Evolutionary conservation across 2,113 vertebrate species (phyloP), one percentile per base, ranked within the genome.

Genomic region (Zootoca vivipara): DNA sequence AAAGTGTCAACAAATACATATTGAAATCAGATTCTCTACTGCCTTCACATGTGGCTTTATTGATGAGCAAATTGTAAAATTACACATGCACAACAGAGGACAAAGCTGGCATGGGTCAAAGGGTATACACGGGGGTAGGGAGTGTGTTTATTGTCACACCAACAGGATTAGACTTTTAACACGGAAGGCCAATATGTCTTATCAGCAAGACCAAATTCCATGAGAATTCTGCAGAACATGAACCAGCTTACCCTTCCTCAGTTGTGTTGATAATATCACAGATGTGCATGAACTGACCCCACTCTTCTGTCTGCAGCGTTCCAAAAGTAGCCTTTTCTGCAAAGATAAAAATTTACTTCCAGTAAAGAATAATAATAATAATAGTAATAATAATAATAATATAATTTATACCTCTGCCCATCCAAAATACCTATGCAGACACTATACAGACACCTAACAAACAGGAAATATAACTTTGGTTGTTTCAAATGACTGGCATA

Each of bases 211-310:
- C 22, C 26, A 22, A 13, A 15, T 40, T 42, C n/a, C 30, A 15
- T 28, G 58, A 22, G 30, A 83, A 86, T 67, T 56, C 24, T 24
- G 35, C 74, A 75, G 30, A 64, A 15, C 3, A n/a, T 18, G 3
- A 33, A 40, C 26, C 26, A 64, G 84, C 97, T 97, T 91, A 97
- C 97, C 97, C 97, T 33, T 97, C 96, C 8, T 90, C 95, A 0
- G 92, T 93, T 0, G 94, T 89, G 92, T 96, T 97, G 92, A 98
- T 96, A 67, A 96, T 3, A 85, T 97, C 97, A 91, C 97, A 97
- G 89, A 97, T 97, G 85, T 97, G 96, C 96, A 97, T 89, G 90
- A 97, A 97, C 84, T 96, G 97, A 6, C 97, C 97, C 97, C 97
- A 97, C 46, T 97, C 97, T 94, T 97, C 97, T 2, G 94, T 93